Percentiles rank a stretch among this genome's conserved stretches.
Evolutionary conservation across 1,140 invertebrate species (phyloP).

Genomic region (Nephila pilipes): DNA sequence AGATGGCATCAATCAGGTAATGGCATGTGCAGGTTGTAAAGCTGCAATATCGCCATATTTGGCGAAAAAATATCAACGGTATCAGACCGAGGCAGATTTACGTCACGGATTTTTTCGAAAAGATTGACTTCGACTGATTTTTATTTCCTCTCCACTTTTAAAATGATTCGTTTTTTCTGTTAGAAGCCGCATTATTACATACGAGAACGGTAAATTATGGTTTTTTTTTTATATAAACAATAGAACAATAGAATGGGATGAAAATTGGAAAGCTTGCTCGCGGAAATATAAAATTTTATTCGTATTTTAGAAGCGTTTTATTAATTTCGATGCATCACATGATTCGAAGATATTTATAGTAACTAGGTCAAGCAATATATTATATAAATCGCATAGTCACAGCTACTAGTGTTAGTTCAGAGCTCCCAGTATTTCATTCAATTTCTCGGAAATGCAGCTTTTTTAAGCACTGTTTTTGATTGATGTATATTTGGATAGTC

Average conservation of each 20-base stretch:
- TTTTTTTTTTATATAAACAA: neutral
- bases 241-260: constrained; percentile 28
- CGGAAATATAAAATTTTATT: constrained; percentile 11
- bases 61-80: neutral
- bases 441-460: too few relatives aligned
- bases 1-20: neutral
- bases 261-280: neutral
- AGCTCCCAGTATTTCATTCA: too few relatives aligned
- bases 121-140: neutral
- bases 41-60: neutral
- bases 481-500: too few relatives aligned
- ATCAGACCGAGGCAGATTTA: neutral
- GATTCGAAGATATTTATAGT: neutral
- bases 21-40: neutral
- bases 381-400: neutral
- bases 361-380: neutral
- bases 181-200: neutral
- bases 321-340: neutral
- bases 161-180: neutral
- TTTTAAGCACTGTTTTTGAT: too few relatives aligned
- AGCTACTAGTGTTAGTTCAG: neutral
- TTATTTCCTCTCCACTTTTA: neutral
- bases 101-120: neutral
- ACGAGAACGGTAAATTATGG: neutral
- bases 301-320: constrained; percentile 20